Conservation (phyloP, 92 coral and sea anemone species). For the Umimayanthus chanpuru region DNA sequence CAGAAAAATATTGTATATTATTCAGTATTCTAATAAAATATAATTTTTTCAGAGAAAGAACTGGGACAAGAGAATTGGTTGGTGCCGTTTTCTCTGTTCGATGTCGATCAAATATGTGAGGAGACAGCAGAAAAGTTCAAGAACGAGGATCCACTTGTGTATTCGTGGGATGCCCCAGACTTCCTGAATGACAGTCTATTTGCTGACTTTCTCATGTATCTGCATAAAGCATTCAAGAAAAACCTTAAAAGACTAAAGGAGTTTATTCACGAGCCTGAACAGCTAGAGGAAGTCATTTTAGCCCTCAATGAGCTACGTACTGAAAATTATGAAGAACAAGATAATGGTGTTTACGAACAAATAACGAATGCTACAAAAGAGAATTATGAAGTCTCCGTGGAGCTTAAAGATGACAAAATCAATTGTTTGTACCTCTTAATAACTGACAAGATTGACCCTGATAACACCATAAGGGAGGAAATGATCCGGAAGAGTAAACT, state of each 20-base stretch:
- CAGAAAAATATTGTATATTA: no score
- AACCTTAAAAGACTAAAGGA: not conserved
- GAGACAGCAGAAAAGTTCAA: not conserved
- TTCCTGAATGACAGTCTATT: constrained; percentile 23
- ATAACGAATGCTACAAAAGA: not conserved
- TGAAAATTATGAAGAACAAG: not conserved
- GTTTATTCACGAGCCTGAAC: not conserved
- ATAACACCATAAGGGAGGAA: not conserved
- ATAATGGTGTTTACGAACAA: not conserved
- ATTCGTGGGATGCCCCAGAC: constrained; percentile 33
- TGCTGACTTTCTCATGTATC: not conserved
- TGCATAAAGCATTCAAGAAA: constrained; percentile 23
- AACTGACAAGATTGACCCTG: not conserved
- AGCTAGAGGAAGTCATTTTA: not conserved
- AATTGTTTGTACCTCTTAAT: not conserved
- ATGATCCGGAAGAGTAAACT: not conserved
- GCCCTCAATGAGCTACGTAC: not conserved
- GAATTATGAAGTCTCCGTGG: not conserved
- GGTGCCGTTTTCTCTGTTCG: not conserved
- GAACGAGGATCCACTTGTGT: not conserved
- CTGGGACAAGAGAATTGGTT: not conserved
- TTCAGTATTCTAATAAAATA: no score
- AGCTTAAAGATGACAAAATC: not conserved
- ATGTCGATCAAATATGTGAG: not conserved
- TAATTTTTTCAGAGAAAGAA: not conserved